Conservation (phyloP, 2,797 vertebrate species). For the Neosilurus mollespiculum region DNA sequence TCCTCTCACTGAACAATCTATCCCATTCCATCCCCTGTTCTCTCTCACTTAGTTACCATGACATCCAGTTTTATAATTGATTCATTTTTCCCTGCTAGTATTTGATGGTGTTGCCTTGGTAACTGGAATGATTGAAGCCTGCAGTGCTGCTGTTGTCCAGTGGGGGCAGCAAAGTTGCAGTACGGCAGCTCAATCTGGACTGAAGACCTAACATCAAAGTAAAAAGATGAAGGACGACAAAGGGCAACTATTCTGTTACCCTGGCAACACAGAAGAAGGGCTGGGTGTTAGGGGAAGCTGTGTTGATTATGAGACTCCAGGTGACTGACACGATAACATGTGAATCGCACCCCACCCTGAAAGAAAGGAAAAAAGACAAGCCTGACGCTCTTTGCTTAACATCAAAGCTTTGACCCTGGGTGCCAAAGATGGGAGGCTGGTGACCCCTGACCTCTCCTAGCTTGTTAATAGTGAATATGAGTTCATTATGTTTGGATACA, state of each 20-base stretch:
- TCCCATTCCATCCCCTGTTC: conserved; percentile 35
- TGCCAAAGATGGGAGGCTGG: conserved; percentile 53
- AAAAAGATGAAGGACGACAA: conserved; percentile 60
- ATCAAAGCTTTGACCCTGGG: conserved; percentile 31
- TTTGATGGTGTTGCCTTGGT: conserved; percentile 54
- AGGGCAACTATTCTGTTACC: conserved; percentile 54
- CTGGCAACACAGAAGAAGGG: conserved; percentile 49
- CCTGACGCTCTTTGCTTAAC: conserved; percentile 34
- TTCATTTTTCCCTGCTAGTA: conserved; percentile 37
- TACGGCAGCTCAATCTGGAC: conserved; percentile 38
- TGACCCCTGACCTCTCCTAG: conserved; percentile 42
- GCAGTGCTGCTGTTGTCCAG: conserved; percentile 47
- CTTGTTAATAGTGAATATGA: conserved; percentile 37
- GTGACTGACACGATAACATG: conserved; percentile 55
- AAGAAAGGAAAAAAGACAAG: conserved; percentile 29
- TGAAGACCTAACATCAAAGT: conserved; percentile 54
- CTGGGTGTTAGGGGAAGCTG: conserved; percentile 13
- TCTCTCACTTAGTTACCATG: conserved; percentile 42
- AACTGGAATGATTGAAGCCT: conserved; percentile 45
- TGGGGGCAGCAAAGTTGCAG: conserved; percentile 37
- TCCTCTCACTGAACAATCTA: conserved; percentile 36
- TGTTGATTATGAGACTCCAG: conserved; percentile 37
- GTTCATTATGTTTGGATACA: conserved; percentile 36
- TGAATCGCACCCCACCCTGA: conserved; percentile 50
- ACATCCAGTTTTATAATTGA: conserved; percentile 45